Evolutionary conservation across 2,113 vertebrate genomes (phyloP).

Genomic region (Electrona antarctica): DNA sequence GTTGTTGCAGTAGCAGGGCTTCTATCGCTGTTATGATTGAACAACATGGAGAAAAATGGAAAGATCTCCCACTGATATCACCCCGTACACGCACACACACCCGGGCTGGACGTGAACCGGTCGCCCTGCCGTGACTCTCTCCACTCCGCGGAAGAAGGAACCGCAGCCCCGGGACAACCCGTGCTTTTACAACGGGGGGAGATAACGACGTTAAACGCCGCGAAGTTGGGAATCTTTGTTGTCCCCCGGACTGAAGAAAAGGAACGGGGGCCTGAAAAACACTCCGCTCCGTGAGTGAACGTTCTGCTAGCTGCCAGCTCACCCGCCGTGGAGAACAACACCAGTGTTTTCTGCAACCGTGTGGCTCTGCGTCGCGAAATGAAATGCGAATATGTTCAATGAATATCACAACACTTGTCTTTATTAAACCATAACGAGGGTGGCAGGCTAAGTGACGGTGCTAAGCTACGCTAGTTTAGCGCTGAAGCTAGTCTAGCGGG

Average conservation of each 20-base stretch:
- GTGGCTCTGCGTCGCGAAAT: not conserved
- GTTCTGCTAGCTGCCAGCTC: conserved; percentile 35
- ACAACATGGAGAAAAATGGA: conserved; percentile 53
- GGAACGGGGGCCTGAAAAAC: conserved; percentile 55
- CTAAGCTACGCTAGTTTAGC: conserved; percentile 49
- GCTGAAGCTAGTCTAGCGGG: conserved; percentile 32
- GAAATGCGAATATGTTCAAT: not conserved
- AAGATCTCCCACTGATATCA: conserved; percentile 30
- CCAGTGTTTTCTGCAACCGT: not conserved
- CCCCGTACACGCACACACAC: conserved; percentile 13
- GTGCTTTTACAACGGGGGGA: too few relatives aligned
- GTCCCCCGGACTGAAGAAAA: conserved; percentile 33
- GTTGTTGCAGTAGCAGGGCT: conserved; percentile 8
- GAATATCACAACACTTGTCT: conserved; percentile 6
- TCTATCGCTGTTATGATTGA: conserved; percentile 19
- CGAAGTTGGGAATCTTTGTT: conserved; percentile 57
- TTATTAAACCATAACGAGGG: not conserved
- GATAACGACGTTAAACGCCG: not conserved
- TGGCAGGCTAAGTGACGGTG: not conserved
- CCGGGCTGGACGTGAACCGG: conserved; percentile 35
- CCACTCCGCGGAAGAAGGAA: too few relatives aligned
- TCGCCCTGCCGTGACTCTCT: not conserved
- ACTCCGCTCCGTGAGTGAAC: not conserved
- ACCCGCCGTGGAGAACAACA: not conserved
- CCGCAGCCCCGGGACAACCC: too few relatives aligned